Evolutionary conservation across 2,888 invertebrate genomes (phyloP).

Genomic region (Fragum whitleyi): DNA sequence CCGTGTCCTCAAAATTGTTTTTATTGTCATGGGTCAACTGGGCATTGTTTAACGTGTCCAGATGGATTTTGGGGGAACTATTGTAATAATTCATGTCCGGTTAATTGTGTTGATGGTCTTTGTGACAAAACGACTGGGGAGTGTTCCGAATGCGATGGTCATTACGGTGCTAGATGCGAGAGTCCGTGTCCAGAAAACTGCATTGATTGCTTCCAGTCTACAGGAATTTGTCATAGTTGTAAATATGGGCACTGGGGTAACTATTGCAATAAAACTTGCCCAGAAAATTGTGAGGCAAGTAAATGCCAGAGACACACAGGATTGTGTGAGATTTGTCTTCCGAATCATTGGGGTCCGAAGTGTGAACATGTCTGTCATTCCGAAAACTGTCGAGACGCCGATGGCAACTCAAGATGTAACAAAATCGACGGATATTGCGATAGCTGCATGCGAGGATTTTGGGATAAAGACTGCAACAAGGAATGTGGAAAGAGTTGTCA

Average conservation of each 20-base stretch:
- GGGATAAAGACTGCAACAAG: conserved; percentile 1
- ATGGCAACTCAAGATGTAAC: neutral
- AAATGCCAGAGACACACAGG: neutral
- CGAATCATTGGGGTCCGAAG: neutral
- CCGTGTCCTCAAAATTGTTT: conserved; percentile 1
- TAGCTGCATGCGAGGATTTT: neutral
- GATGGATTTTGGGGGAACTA: neutral
- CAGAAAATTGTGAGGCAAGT: neutral
- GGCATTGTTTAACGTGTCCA: neutral
- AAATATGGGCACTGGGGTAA: neutral
- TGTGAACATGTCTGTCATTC: neutral
- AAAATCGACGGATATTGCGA: neutral
- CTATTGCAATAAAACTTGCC: neutral
- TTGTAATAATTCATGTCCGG: neutral
- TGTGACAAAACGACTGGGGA: neutral
- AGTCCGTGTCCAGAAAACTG: neutral
- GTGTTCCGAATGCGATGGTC: neutral
- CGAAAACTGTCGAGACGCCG: neutral
- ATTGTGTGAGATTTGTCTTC: neutral
- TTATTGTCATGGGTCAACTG: neutral
- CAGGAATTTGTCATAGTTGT: neutral
- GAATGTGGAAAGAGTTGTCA: neutral
- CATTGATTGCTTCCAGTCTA: neutral
- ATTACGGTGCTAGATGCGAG: neutral
- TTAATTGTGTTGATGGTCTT: neutral